Evolutionary conservation across 92 coral and sea anemone species (phyloP), one percentile per base, ranked within the genome.

Genomic region (Actinostola sp.): DNA sequence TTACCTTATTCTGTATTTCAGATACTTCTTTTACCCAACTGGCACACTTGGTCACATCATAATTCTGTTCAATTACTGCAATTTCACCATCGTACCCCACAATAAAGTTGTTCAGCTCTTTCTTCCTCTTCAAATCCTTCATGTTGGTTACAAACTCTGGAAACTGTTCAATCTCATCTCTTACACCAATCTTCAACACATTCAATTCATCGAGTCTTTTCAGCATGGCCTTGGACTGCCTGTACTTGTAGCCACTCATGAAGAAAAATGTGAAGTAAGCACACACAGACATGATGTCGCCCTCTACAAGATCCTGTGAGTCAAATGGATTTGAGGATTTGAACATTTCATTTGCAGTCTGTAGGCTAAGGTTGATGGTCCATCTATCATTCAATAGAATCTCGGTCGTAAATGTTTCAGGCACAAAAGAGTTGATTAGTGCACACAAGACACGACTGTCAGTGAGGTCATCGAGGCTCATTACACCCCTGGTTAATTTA

Each of bases 371-470:
- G 84, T 94, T 94, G 55, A 94, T 92, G 52, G 98, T 88, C 98
- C 98, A 94, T 68, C 99, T 88, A 76, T 95, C 99, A 61, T 95
- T 95, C 41, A 95, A 61, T 24, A 95, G 86, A 69, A 95, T 97
- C 71, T 95, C 99, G 16, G 99, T 92, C 8, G 99, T 95, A 67
- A 95, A 95, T 19, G 99, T 95, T 56, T 95, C 99, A 16, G 98
- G 91, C 32, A 95, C 99, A 71, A 95, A 91, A 36, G 99, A 88
- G 69, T 95, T 95, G 3, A 95, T 73, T 19, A 95, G 82, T 10
- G 97, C 99, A 74, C 99, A 95, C 32, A 95, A 70, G 33, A 95
- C 99, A 81, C 99, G 81, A 82, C 98, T 93, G 44, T 93, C 98
- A 19, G 98, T 93, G 21, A 93, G 87, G 63, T 93, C 96, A 70